Evolutionary conservation across 2,888 invertebrate genomes (phyloP).

Genomic region (Petrolisthes cinctipes): DNA sequence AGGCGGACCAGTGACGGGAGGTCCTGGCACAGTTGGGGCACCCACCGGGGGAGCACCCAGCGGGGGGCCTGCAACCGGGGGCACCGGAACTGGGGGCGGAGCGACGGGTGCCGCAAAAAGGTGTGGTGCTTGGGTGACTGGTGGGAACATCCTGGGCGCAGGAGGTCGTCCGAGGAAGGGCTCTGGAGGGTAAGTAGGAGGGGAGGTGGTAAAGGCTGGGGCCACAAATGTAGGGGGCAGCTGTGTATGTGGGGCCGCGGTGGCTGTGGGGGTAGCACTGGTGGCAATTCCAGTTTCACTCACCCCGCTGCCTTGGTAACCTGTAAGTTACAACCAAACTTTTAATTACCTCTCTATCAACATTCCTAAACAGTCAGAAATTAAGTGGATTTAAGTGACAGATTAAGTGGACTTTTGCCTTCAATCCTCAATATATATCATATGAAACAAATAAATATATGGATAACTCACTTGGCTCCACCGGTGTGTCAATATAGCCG

Average conservation of each 20-base stretch:
- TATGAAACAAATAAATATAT: too few relatives aligned
- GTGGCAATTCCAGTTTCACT: conserved; percentile 40
- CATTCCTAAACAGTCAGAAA: not conserved
- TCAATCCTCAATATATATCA: too few relatives aligned
- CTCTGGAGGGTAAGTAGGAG: conserved; percentile 59
- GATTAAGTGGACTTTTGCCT: too few relatives aligned
- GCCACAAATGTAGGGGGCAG: conserved; percentile 58
- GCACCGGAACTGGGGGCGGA: conserved; percentile 65
- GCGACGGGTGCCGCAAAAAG: conserved; percentile 66
- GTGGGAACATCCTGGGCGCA: conserved; percentile 58
- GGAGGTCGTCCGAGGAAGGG: conserved; percentile 66
- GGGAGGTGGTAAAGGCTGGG: conserved; percentile 55
- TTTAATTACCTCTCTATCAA: not conserved
- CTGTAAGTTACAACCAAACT: conserved; percentile 31
- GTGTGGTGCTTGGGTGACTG: conserved; percentile 67
- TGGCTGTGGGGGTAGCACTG: conserved; percentile 33
- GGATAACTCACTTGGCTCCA: conserved; percentile 41
- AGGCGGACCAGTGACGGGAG: conserved; percentile 60
- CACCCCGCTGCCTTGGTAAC: conserved; percentile 42
- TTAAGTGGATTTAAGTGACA: too few relatives aligned
- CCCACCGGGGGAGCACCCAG: conserved; percentile 66
- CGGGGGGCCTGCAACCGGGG: conserved; percentile 60
- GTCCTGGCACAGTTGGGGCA: conserved; percentile 63
- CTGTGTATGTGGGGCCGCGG: conserved; percentile 51
- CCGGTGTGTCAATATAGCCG: conserved; percentile 43